Evolutionary conservation across 2,113 vertebrate species (phyloP), one percentile per base, ranked within the genome.

Genomic region (Eretmodus cyanostictus): DNA sequence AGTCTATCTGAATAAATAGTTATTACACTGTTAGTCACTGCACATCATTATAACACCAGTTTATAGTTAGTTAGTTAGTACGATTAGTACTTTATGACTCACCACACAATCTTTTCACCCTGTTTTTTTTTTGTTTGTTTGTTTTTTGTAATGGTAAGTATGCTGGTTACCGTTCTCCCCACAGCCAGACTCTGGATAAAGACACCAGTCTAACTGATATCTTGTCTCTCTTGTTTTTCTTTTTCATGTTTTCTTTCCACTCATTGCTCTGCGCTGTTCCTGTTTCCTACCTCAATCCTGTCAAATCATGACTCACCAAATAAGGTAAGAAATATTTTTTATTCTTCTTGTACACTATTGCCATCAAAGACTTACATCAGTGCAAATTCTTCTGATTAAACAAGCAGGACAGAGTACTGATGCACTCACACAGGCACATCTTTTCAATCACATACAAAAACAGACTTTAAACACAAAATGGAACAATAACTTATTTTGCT

Each of bases 261-360:
- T 71, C 57, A 42, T 79, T 88, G 81, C 86, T 9, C 90, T 81
- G 6, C 66, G 80, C 73, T 86, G 8, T 45, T 79, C 84, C 85
- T 90, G 86, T 81, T 89, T 89, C 42, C 66, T 85, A 68, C 63
- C 57, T 61, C 22, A 24, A 42, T 85, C 81, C 13, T 92, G 29
- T 84, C 83, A 8, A 84, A 85, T 84, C 84, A 59, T 85, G 47
- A 76, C 80, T 91, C 91, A 49, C 51, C 86, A 95, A 94, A 89
- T 87, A 96, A 97, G 96, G 96, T 96, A 96, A 96, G 96, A 92
- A 88, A 86, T 11, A 42, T 24, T 91, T 86, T 83, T 16, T 9
- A 57, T 94, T 17, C 54, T 47, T 45, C 55, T 49, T 78, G 5
- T 84, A 54, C 78, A 83, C 9, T n/a, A 78, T 47, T 45, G 7